Evolutionary conservation across 2,797 vertebrate genomes (phyloP), one percentile per base, ranked within the genome.

Genomic region (Helicolenus hilgendorfi): DNA sequence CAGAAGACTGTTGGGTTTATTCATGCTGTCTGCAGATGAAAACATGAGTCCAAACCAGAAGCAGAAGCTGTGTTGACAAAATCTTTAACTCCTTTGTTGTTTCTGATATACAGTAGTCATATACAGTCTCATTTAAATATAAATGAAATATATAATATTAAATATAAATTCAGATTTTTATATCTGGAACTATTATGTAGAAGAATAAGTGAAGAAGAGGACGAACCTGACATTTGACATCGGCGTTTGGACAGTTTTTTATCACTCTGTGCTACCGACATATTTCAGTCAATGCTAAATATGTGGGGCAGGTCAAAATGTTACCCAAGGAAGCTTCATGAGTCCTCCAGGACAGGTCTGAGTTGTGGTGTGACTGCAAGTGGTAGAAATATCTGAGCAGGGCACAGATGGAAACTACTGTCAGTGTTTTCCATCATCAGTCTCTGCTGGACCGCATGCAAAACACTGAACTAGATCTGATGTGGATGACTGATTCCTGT

Each of bases 401-500:
- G 20, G 24, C 62, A 24, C 36, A 60, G 67, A 85, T 79, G 84
- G 86, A 89, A 89, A 87, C 60, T 87, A 8, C 72, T 80, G 81
- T 35, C 72, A 62, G 59, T 74, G 79, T 89, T 92, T 86, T 88
- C 85, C 86, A 81, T 80, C 84, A 60, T 67, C 55, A 64, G 18
- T 64, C 38, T 69, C 78, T 74, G 53, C 68, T 79, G 81, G 81
- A 79, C 76, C 15, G 22, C 76, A 73, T 79, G 74, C 76, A 85
- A 71, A 85, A 85, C 59, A 45, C 65, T 69, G 76, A 3, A 53
- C 73, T 45, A 14, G 56, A 78, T 89, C 59, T 60, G 80, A 78
- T 83, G 72, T 82, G 78, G 81, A 88, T 77, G 85, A 81, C 74
- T 81, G 88, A 67, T 27, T 92, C 83, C 71, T 79, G 71, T 77